These are phyloP conservation scores for Phaetusa simplex DNA, from an alignment of 2,113 vertebrate genomes.

Conservation along the genomic window DNA sequence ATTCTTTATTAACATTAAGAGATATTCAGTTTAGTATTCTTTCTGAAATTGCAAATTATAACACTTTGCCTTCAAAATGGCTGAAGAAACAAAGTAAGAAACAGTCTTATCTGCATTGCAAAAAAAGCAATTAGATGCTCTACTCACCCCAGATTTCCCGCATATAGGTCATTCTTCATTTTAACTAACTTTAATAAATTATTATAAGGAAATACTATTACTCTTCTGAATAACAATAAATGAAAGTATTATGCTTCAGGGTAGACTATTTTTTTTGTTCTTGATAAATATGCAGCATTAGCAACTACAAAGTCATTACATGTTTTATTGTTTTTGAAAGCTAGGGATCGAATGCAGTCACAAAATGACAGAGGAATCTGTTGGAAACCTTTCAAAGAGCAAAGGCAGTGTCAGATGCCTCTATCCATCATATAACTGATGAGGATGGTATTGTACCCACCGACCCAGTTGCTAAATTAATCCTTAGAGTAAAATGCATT, in stretches of 20 bases:
- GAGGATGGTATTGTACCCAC: background rate
- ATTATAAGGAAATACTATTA: conserved; percentile 4
- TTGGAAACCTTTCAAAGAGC: background rate
- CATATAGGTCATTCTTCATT: background rate
- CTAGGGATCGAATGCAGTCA: background rate
- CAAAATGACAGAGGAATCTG: conserved; percentile 8
- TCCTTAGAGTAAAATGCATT: conserved; percentile 28
- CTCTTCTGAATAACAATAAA: conserved; percentile 40
- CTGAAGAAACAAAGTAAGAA: background rate
- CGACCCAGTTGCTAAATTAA: conserved; percentile 26
- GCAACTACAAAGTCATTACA: background rate
- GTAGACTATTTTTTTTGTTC: background rate
- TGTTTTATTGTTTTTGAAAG: conserved; percentile 56
- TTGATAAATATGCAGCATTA: conserved; percentile 32
- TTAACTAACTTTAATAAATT: conserved; percentile 28
- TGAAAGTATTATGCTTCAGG: background rate
- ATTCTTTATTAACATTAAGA: background rate
- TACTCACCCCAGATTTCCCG: background rate
- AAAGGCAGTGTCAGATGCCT: background rate
- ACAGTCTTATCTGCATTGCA: background rate
- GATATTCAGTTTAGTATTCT: background rate
- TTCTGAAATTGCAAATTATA: background rate
- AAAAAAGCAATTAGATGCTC: background rate
- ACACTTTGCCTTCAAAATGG: background rate
- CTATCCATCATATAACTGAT: conserved; percentile 21